A percentile compares a stretch with the other conserved stretches of the same genome.
Conservation (phyloP, 2,113 vertebrate genomes). For the Macrotis lagotis region DNA sequence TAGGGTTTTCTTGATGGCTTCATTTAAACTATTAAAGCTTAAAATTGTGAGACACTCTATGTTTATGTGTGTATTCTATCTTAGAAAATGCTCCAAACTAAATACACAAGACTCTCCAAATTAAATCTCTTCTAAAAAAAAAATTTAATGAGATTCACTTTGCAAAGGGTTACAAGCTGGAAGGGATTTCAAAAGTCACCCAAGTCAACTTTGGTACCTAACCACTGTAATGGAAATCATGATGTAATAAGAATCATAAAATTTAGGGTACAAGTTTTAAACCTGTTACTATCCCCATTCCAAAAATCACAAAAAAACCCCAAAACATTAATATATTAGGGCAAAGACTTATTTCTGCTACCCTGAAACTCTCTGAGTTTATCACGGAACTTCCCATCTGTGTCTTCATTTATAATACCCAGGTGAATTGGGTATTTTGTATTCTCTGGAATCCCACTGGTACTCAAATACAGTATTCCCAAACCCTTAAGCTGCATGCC, state of each 20-base stretch:
- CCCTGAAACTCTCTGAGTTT: not conserved
- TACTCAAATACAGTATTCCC: not conserved
- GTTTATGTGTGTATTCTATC: not conserved
- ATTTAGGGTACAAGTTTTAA: not conserved
- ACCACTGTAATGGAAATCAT: not conserved
- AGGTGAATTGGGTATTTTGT: not conserved
- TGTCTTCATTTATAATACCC: not conserved
- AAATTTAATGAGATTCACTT: not conserved
- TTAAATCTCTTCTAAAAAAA: too few species aligned
- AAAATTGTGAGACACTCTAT: not conserved
- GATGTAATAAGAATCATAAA: not conserved
- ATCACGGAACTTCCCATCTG: not conserved
- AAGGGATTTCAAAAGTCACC: not conserved
- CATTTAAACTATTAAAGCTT: not conserved
- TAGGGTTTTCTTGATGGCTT: not conserved
- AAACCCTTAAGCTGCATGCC: not conserved
- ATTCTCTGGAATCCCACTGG: not conserved
- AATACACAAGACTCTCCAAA: not conserved
- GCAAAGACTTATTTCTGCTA: not conserved
- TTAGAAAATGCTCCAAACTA: too few species aligned
- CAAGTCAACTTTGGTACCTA: not conserved
- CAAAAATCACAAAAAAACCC: not conserved
- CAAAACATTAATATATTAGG: not conserved
- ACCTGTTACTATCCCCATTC: not conserved
- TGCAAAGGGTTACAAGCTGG: not conserved